phyloP scores from a whole-genome alignment of 2,888 invertebrate genomes.

The Neocrepidodera transversa region DNA sequence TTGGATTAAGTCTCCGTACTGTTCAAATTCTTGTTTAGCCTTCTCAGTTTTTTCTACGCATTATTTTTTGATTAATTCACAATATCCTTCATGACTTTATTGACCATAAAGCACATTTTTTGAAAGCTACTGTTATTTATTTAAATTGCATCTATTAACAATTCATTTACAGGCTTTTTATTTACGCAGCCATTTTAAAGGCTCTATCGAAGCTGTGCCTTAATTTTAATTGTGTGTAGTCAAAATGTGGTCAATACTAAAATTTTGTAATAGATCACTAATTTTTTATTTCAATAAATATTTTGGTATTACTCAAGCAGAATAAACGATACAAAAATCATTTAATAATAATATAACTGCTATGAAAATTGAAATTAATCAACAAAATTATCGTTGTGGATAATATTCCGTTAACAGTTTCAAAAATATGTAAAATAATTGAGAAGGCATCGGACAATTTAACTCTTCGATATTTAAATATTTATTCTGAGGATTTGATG shows the following conservation, averaged over 20 bases:
- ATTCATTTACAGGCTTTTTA: too few species aligned
- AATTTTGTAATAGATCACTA: background rate
- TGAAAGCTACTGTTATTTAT: too few species aligned
- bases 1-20: background rate
- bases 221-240: background rate
- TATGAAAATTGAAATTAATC: too few species aligned
- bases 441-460: slow-evolving; percentile 5
- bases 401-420: too few species aligned
- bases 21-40: background rate
- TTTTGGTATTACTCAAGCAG: background rate
- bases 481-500: slow-evolving; percentile 44
- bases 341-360: too few species aligned
- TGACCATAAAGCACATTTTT: too few species aligned
- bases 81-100: too few species aligned
- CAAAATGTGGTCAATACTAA: background rate
- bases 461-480: background rate
- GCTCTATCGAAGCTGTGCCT: background rate
- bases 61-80: background rate
- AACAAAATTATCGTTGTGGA: too few species aligned
- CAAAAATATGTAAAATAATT: slow-evolving; percentile 8
- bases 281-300: background rate
- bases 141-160: too few species aligned
- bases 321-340: background rate
- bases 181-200: too few species aligned
- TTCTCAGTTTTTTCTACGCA: slow-evolving; percentile 17